Evolutionary conservation across 2,888 invertebrate species (phyloP).

Genomic region (Lissocephala sabroskyi): DNA sequence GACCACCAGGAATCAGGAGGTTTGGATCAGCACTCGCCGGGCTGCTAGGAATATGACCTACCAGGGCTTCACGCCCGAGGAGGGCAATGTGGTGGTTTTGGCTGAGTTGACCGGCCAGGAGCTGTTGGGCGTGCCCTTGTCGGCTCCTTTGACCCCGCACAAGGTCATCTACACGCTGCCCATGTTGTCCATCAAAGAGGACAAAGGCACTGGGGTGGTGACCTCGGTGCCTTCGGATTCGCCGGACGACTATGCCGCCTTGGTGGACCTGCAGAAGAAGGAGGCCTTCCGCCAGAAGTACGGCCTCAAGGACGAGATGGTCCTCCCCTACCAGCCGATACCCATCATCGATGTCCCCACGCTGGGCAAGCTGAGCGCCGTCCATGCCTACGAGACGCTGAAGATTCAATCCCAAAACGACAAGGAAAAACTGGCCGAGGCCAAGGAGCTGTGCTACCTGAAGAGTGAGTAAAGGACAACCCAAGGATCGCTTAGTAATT

Average conservation of each 20-base stretch:
- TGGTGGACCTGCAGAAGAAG: slow-evolving; percentile 96
- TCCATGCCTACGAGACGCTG: slow-evolving; percentile 86
- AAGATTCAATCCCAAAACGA: slow-evolving; percentile 99
- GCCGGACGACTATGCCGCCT: slow-evolving; percentile 97
- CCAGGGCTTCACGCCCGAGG: slow-evolving; percentile 88
- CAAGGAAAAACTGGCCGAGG: slow-evolving; percentile 91
- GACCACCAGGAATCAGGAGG: slow-evolving; percentile 78
- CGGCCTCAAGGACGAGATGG: slow-evolving; percentile 78
- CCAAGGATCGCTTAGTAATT: neutral
- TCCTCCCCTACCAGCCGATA: slow-evolving; percentile 79
- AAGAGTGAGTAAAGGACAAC: slow-evolving; percentile 42
- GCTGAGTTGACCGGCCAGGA: slow-evolving; percentile 81
- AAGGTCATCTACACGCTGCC: slow-evolving; percentile 92
- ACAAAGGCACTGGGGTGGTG: slow-evolving; percentile 98
- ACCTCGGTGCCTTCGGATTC: slow-evolving; percentile 99
- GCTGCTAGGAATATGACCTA: slow-evolving; percentile 97
- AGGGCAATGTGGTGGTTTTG: slow-evolving; percentile 84
- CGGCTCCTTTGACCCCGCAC: slow-evolving; percentile 89
- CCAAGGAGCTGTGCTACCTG: slow-evolving; percentile 96
- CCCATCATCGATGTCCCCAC: slow-evolving; percentile 95
- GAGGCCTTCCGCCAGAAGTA: slow-evolving; percentile 94
- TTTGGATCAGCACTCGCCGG: slow-evolving; percentile 90
- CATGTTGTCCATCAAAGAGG: slow-evolving; percentile 97
- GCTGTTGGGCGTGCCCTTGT: slow-evolving; percentile 87
- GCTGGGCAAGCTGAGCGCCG: slow-evolving; percentile 88